These are phyloP conservation scores for Paramisgurnus dabryanus DNA, from an alignment of 2,113 vertebrate species.

Conservation along the genomic window DNA sequence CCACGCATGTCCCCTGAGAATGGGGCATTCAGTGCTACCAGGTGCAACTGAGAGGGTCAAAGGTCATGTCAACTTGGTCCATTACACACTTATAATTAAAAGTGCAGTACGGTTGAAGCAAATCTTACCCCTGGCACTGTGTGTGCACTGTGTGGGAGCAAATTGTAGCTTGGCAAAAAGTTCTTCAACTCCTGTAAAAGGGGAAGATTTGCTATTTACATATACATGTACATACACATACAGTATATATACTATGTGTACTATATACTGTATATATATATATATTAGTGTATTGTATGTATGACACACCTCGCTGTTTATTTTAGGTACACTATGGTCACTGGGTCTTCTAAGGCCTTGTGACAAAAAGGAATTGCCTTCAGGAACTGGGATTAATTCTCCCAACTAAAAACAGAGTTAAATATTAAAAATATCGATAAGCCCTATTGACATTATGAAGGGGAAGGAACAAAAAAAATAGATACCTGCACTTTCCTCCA, in stretches of 20 bases:
- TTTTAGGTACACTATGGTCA: constrained; percentile 56
- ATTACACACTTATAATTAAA: not conserved
- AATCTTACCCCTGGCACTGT: constrained; percentile 67
- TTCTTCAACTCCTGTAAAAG: constrained; percentile 67
- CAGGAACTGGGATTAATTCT: constrained; percentile 81
- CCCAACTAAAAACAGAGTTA: constrained; percentile 77
- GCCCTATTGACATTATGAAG: not conserved
- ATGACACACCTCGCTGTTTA: constrained; percentile 65
- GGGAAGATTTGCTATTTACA: constrained; percentile 2
- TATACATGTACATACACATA: not conserved
- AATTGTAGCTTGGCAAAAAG: constrained; percentile 67
- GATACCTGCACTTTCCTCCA: constrained; percentile 89
- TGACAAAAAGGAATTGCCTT: constrained; percentile 63
- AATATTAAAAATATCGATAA: not conserved
- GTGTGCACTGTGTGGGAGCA: constrained; percentile 60
- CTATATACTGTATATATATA: not conserved
- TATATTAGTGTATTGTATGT: not conserved
- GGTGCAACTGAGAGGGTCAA: constrained; percentile 78
- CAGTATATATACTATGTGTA: not conserved
- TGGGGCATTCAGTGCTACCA: constrained; percentile 85
- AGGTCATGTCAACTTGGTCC: not conserved
- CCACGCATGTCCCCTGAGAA: constrained; percentile 84
- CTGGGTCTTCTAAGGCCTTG: constrained; percentile 62
- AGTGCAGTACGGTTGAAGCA: not conserved
- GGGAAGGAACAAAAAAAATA: not conserved